Conservation (phyloP, 2,113 vertebrate genomes). For the Myiopsitta monachus region DNA sequence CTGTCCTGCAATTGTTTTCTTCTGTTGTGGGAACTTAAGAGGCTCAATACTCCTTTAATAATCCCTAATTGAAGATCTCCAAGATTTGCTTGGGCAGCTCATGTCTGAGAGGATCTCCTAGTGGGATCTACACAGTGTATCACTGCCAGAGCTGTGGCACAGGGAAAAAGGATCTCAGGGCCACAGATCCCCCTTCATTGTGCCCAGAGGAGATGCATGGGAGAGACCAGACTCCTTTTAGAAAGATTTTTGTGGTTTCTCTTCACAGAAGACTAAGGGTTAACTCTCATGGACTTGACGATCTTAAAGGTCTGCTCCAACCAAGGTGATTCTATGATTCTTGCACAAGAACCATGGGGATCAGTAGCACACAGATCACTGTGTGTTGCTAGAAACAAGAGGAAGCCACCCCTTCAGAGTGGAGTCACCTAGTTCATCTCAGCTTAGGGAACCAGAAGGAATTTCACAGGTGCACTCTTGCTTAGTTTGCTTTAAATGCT, state of each 20-base stretch:
- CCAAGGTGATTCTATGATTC: not conserved
- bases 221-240: not conserved
- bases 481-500: not conserved
- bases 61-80: not conserved
- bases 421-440: not conserved
- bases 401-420: not conserved
- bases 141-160: not conserved
- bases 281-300: not conserved
- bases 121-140: fast-evolving
- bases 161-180: not conserved
- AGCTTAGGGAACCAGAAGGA: not conserved
- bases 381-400: not conserved
- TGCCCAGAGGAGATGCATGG: fast-evolving
- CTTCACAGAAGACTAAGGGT: not conserved
- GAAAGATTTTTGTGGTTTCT: not conserved
- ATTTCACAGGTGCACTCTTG: not conserved
- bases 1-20: not conserved
- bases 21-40: not conserved
- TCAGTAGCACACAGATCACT: fast-evolving
- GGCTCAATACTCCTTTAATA: not conserved
- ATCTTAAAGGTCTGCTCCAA: not conserved
- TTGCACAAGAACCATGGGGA: not conserved
- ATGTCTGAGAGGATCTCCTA: fast-evolving
- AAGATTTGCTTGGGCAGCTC: not conserved
- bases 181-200: fast-evolving